These are phyloP conservation scores for Eumerus sabulonum DNA, from an alignment of 2,888 invertebrate species.

Conservation along the genomic window DNA sequence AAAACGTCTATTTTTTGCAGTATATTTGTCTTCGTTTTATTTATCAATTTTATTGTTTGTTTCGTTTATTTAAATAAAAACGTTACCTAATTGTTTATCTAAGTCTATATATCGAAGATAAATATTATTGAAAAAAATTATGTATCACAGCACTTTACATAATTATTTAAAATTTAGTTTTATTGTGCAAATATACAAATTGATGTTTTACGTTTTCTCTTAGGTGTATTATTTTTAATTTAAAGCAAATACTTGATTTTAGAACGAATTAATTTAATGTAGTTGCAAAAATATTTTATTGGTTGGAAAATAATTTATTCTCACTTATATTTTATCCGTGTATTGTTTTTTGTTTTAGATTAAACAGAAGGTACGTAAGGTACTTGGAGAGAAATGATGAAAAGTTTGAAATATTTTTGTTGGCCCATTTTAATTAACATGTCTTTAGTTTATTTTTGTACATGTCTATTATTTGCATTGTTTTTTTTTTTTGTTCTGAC, in stretches of 20 bases:
- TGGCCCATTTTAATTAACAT: constrained; percentile 2
- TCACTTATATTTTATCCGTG: neutral
- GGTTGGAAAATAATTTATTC: constrained; percentile 11
- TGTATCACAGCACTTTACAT: constrained; percentile 75
- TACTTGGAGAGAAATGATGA: constrained; percentile 27
- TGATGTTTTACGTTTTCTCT: constrained; percentile 1
- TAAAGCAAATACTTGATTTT: constrained; percentile 37
- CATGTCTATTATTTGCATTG: constrained; percentile 7
- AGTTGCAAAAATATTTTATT: neutral
- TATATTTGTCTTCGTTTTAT: constrained; percentile 12
- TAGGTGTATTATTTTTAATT: neutral
- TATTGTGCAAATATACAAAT: constrained; percentile 73
- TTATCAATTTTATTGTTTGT: neutral
- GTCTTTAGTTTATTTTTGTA: too few relatives aligned
- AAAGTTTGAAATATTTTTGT: constrained; percentile 12
- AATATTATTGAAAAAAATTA: constrained; percentile 57
- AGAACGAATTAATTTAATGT: constrained; percentile 5
- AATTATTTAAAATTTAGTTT: constrained; percentile 68
- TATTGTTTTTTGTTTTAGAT: neutral
- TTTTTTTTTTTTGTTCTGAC: constrained; percentile 17
- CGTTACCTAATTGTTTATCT: neutral
- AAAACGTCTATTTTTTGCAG: constrained; percentile 36
- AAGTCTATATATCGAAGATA: constrained; percentile 24
- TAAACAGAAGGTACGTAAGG: constrained; percentile 9
- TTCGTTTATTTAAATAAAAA: constrained; percentile 11